These are phyloP conservation scores for Pluvialis apricaria DNA, from an alignment of 2,113 vertebrate species.

Conservation along the genomic window DNA sequence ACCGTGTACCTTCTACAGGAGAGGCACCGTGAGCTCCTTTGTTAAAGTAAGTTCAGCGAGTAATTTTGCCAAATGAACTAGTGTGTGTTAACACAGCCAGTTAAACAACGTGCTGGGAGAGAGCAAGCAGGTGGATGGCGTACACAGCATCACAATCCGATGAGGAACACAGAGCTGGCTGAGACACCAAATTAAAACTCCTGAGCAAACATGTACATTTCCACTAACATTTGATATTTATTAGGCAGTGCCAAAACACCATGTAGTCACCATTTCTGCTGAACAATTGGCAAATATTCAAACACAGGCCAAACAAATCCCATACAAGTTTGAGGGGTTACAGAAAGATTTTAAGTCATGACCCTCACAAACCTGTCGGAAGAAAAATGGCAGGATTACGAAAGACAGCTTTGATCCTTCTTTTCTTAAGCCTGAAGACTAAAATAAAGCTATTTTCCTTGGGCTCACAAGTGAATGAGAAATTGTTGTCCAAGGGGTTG, in stretches of 20 bases:
- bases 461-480: background rate
- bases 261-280: background rate
- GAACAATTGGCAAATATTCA: background rate
- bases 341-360: background rate
- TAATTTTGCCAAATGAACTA: background rate
- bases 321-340: background rate
- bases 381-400: background rate
- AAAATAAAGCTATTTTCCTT: background rate
- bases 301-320: background rate
- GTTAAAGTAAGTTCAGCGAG: background rate
- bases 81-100: background rate
- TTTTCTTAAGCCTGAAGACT: background rate
- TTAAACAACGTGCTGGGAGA: background rate
- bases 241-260: background rate
- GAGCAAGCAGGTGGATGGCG: background rate
- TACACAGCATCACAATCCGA: background rate
- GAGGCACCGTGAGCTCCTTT: background rate
- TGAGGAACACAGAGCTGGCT: background rate
- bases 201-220: background rate
- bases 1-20: background rate
- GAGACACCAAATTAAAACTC: background rate
- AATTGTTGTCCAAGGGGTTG: background rate
- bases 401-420: background rate
- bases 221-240: background rate
- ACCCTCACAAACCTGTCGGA: background rate